Evolutionary conservation across 2,888 invertebrate genomes (phyloP), one percentile per base, ranked within the genome.

Genomic region (Drosophila kokeensis): DNA sequence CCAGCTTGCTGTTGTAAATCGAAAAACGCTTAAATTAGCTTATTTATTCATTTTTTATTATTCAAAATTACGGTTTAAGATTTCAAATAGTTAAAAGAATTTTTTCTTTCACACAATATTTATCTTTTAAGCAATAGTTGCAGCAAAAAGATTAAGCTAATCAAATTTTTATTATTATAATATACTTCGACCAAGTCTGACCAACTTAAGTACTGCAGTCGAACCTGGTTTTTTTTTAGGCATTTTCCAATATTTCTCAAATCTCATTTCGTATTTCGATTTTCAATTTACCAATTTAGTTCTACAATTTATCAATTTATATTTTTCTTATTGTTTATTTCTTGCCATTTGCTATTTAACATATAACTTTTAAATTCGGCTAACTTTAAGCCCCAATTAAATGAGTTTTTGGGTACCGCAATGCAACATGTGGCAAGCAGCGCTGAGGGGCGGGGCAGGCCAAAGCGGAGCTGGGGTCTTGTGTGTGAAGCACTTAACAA

Each of bases 231-330:
- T 48, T 32, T 61, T 80, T 82, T 72, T 73, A 74, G 87, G 87
- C 74, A 86, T 81, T 86, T 84, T 77, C 69, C 83, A 87, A 89
- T 87, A 84, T 79, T 84, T 72, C 53, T 30, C 30, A 29, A 7
- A 7, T 29, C 7, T 7, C 30, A 59, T 79, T 82, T 68, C 53
- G 53, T 27, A 64, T 75, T 76, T 61, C 61, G 69, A 70, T 77
- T 75, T 87, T 69, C 87, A 79, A 84, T 87, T 83, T 81, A 57
- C 64, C 67, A 21, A 87, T 82, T 83, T 8, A 7, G 21, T 45
- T 10, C 64, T 52, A 45, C 76, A 82, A 79, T 74, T 84, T 82
- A 69, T 81, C 0, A 29, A 30, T 29, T 70, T 72, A 10, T 45
- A 15, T 38, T 48, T 32, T 49, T 32, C 4, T 5, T 27, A 32